These are phyloP conservation scores for Drosophila neocordata DNA, from an alignment of 1,140 invertebrate species.

Conservation along the genomic window DNA sequence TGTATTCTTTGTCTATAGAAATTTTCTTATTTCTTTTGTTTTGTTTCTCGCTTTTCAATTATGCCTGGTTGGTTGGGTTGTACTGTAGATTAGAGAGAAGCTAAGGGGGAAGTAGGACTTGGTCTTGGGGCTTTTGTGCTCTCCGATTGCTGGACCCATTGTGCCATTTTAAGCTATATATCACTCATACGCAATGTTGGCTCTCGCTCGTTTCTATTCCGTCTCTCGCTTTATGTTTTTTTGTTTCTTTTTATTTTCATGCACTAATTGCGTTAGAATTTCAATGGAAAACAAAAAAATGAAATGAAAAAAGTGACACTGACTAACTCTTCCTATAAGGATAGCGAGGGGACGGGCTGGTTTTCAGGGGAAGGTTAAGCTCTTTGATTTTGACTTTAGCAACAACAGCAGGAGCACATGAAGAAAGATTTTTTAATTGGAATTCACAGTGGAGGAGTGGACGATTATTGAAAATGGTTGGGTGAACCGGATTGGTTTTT, in stretches of 20 bases:
- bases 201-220: conserved; percentile 9
- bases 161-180: conserved; percentile 73
- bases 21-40: conserved; percentile 25
- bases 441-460: conserved; percentile 40
- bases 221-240: not conserved
- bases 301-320: conserved; percentile 10
- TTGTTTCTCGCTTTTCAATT: conserved; percentile 63
- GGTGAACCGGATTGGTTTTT: conserved; percentile 33
- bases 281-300: conserved; percentile 49
- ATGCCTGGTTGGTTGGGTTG: conserved; percentile 35
- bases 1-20: conserved; percentile 18
- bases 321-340: conserved; percentile 1
- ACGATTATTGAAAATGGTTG: conserved; percentile 40
- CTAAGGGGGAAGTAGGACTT: not conserved
- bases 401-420: conserved; percentile 29
- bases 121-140: conserved; percentile 12
- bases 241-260: conserved; percentile 68
- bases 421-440: conserved; percentile 58
- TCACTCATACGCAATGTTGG: conserved; percentile 77
- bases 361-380: conserved; percentile 19
- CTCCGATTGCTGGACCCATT: conserved; percentile 12
- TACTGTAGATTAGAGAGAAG: conserved; percentile 3
- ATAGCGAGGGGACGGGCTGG: not conserved
- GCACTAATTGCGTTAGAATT: conserved; percentile 81
- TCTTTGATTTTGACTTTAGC: conserved; percentile 56